These are phyloP conservation scores for Drosophila sproati DNA, from an alignment of 1,140 invertebrate genomes.

Conservation along the genomic window DNA sequence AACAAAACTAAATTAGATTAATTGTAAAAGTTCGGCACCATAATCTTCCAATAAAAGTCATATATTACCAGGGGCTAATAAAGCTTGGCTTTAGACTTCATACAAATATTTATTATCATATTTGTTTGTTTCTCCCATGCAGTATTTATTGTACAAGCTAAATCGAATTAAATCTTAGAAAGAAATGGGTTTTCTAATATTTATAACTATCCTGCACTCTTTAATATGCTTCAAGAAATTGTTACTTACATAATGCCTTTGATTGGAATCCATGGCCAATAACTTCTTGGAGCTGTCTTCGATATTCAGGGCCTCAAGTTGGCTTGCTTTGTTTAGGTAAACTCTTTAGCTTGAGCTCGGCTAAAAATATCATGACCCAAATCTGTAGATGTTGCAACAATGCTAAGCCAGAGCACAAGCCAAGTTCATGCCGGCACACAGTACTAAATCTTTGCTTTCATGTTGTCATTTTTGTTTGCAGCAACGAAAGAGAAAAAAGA, in stretches of 20 bases:
- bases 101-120: too few species aligned
- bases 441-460: constrained; percentile 80
- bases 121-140: too few species aligned
- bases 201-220: not conserved
- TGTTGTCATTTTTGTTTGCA: constrained; percentile 67
- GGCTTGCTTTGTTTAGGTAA: constrained; percentile 43
- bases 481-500: constrained; percentile 15
- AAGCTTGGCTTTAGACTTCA: too few species aligned
- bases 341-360: constrained; percentile 30
- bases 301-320: constrained; percentile 1
- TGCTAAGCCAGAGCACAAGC: constrained; percentile 55
- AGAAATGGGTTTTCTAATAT: not conserved
- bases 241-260: constrained; percentile 2
- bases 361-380: constrained; percentile 59
- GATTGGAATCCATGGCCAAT: not conserved
- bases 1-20: too few species aligned
- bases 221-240: constrained; percentile 10
- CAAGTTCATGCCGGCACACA: constrained; percentile 77
- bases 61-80: too few species aligned
- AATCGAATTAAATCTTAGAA: not conserved
- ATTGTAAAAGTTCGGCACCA: too few species aligned
- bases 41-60: too few species aligned
- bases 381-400: constrained; percentile 57
- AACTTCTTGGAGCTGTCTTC: constrained; percentile 7
- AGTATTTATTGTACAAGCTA: not conserved